Conservation (phyloP, 2,888 invertebrate species). For the Cancer borealis region DNA sequence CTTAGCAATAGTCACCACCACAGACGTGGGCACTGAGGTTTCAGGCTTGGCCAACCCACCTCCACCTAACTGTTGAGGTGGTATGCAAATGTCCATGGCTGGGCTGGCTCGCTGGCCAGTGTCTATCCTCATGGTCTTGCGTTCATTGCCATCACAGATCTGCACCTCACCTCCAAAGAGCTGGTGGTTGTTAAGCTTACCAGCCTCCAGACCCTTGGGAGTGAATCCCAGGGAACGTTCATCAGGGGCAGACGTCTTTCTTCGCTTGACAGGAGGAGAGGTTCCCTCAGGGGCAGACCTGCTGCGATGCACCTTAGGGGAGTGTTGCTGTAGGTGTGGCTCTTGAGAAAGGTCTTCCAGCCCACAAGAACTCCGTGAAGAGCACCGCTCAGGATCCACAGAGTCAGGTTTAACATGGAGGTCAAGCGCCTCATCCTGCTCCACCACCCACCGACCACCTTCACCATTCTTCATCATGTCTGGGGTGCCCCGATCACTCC, state of each 20-base stretch:
- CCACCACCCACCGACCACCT: slow-evolving; percentile 60
- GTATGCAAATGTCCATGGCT: slow-evolving; percentile 70
- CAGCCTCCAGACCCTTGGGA: slow-evolving; percentile 60
- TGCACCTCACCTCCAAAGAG: slow-evolving; percentile 90
- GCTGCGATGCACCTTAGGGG: slow-evolving; percentile 60
- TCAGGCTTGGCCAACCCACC: slow-evolving; percentile 56
- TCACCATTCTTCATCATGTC: slow-evolving; percentile 66
- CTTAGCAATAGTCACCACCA: slow-evolving; percentile 85
- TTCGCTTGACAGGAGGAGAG: slow-evolving; percentile 66
- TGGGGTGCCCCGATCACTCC: slow-evolving; percentile 70
- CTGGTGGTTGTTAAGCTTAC: slow-evolving; percentile 80
- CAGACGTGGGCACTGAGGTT: slow-evolving; percentile 79
- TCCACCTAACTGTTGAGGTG: slow-evolving; percentile 66
- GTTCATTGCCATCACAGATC: slow-evolving; percentile 86
- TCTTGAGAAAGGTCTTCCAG: slow-evolving; percentile 51
- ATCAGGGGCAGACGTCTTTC: slow-evolving; percentile 69
- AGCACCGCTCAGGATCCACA: slow-evolving; percentile 59
- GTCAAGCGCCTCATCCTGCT: slow-evolving; percentile 74
- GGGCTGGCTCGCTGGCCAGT: slow-evolving; percentile 79
- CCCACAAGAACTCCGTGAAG: slow-evolving; percentile 64
- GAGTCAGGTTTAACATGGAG: slow-evolving; percentile 65
- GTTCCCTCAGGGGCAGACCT: slow-evolving; percentile 57
- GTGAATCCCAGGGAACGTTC: slow-evolving; percentile 56
- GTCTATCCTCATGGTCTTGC: slow-evolving; percentile 86
- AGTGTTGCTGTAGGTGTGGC: slow-evolving; percentile 55